phyloP scores from a whole-genome alignment of 2,113 vertebrate species.

The Ranitomeya variabilis region DNA sequence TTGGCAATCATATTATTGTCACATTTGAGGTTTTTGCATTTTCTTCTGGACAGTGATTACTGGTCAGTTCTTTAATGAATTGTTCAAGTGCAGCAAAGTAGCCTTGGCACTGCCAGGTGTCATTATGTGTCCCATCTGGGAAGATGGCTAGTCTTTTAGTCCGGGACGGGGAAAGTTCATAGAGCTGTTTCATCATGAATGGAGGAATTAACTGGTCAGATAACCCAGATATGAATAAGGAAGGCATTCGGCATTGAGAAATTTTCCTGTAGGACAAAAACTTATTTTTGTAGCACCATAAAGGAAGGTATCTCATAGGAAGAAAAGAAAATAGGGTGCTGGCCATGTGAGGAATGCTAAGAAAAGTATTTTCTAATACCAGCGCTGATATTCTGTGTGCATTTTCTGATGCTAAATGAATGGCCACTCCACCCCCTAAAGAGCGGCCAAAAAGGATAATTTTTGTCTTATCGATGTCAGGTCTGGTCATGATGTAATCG shows the following conservation, averaged over 20 bases:
- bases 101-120: conserved; percentile 99
- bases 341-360: conserved; percentile 98
- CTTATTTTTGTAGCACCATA: conserved; percentile 99
- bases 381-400: conserved; percentile 93
- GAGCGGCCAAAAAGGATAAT: conserved; percentile 96
- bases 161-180: conserved; percentile 94
- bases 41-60: conserved; percentile 90
- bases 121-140: conserved; percentile 97
- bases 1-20: conserved; percentile 88
- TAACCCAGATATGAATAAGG: conserved; percentile 94
- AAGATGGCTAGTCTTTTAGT: conserved; percentile 97
- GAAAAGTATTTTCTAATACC: conserved; percentile 97
- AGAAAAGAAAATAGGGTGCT: conserved; percentile 96
- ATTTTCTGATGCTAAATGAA: conserved; percentile 92
- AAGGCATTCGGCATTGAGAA: conserved; percentile 93
- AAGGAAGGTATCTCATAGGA: conserved; percentile 91
- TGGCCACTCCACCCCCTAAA: conserved; percentile 93
- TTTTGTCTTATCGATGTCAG: conserved; percentile 98
- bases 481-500: conserved; percentile 94
- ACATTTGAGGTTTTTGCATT: conserved; percentile 86
- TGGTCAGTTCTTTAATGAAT: conserved; percentile 93
- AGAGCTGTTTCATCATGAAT: conserved; percentile 99
- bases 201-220: conserved; percentile 98
- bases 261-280: conserved; percentile 95
- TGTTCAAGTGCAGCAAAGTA: conserved; percentile 96